Conservation (phyloP, 2,113 vertebrate species). For the Bambusicola thoracicus region DNA sequence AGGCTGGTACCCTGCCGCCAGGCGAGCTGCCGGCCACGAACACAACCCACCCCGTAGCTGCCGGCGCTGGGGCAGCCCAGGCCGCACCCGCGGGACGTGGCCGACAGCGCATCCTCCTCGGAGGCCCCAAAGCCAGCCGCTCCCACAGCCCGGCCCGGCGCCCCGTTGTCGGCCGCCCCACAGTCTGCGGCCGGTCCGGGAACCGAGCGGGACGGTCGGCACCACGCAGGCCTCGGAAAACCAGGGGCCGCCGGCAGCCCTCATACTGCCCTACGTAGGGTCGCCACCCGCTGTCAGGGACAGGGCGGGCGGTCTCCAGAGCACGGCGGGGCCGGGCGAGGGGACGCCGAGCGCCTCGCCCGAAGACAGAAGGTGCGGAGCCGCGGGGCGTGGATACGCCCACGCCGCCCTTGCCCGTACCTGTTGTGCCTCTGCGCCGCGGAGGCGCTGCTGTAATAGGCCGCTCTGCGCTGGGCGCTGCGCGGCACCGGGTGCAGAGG, state of each 20-base stretch:
- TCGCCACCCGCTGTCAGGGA: not conserved
- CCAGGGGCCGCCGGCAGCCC: not conserved
- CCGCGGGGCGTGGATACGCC: not conserved
- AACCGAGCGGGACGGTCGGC: not conserved
- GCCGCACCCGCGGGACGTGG: not conserved
- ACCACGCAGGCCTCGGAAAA: not conserved
- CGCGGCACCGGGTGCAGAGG: slow-evolving; percentile 76
- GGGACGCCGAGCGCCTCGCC: not conserved
- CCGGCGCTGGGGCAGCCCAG: not conserved
- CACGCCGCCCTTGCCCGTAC: slow-evolving; percentile 50
- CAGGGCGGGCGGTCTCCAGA: no score
- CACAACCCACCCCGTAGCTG: not conserved
- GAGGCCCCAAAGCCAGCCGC: not conserved
- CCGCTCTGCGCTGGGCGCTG: slow-evolving; percentile 67
- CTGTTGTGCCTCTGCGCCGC: slow-evolving; percentile 75
- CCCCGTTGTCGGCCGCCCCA: not conserved
- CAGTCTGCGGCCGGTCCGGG: no score
- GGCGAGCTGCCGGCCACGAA: not conserved
- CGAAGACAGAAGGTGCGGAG: no score
- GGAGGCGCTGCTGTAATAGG: slow-evolving; percentile 72
- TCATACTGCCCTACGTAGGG: not conserved
- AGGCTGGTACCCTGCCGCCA: rapidly evolving
- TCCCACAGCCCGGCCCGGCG: not conserved
- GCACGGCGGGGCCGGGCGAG: not conserved
- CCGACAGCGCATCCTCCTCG: not conserved